phyloP scores from a whole-genome alignment of 2,888 invertebrate genomes.

The Dioctria linearis region DNA sequence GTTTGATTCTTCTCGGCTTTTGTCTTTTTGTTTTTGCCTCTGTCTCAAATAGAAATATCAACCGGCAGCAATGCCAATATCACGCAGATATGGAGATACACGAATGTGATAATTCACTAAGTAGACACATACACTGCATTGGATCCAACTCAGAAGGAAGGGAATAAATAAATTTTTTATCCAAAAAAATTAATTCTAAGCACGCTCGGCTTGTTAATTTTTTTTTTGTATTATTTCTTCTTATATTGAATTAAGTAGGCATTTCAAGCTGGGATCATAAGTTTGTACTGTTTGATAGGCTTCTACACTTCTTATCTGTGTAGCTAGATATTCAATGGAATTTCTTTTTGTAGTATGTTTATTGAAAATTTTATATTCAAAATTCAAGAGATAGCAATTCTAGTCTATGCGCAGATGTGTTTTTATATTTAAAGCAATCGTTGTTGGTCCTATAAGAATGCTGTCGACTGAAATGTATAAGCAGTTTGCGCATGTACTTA shows the following conservation, averaged over 20 bases:
- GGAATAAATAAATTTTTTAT: slow-evolving; percentile 29
- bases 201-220: slow-evolving; percentile 29
- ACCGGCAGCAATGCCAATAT: not conserved
- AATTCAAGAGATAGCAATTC: too few species aligned
- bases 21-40: not conserved
- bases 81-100: not conserved
- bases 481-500: too few species aligned
- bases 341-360: too few species aligned
- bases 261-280: too few species aligned
- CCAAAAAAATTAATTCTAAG: slow-evolving; percentile 21
- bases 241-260: not conserved
- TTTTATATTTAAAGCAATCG: too few species aligned
- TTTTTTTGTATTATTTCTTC: slow-evolving; percentile 26
- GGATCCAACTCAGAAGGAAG: slow-evolving; percentile 18
- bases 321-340: too few species aligned
- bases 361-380: too few species aligned
- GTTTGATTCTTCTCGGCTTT: not conserved
- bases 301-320: too few species aligned
- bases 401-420: too few species aligned
- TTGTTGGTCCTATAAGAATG: too few species aligned
- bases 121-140: not conserved
- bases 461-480: too few species aligned
- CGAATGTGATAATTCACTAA: slow-evolving; percentile 8
- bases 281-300: too few species aligned
- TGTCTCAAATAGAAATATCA: not conserved